phyloP scores from a whole-genome alignment of 23 tunicate species.

The Trididemnum miniatum region DNA sequence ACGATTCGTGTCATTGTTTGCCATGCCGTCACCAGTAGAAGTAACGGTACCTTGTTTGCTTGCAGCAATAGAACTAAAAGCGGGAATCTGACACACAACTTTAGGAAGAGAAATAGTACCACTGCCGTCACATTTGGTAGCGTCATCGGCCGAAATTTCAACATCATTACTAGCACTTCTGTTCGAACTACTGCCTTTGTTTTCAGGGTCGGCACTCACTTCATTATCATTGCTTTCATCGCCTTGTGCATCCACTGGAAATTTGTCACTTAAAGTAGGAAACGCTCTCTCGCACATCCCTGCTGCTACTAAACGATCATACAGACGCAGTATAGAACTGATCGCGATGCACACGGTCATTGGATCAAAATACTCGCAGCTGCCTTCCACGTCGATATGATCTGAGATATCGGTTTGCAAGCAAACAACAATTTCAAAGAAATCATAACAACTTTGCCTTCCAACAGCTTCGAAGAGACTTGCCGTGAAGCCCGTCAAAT shows the following conservation, averaged over 20 bases:
- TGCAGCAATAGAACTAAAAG: too few relatives aligned
- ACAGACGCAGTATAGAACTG: background rate
- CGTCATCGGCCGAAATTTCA: too few relatives aligned
- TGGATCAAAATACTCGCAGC: background rate
- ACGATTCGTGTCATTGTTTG: too few relatives aligned
- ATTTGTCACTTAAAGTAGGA: background rate
- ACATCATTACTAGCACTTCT: too few relatives aligned
- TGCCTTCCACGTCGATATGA: background rate
- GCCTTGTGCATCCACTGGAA: background rate
- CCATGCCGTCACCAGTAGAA: too few relatives aligned
- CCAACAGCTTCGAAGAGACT: background rate
- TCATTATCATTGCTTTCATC: background rate
- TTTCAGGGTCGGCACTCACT: too few relatives aligned
- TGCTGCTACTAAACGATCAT: background rate
- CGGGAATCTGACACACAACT: too few relatives aligned
- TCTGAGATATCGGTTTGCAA: background rate
- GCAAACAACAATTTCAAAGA: background rate
- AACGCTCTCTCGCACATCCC: background rate
- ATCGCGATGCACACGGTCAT: background rate
- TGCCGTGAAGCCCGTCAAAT: too few relatives aligned
- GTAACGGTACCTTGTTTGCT: too few relatives aligned
- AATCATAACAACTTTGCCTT: constrained; percentile 8
- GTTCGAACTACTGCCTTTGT: too few relatives aligned
- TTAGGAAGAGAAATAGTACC: too few relatives aligned
- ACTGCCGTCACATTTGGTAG: too few relatives aligned